A percentile compares a stretch with the other conserved stretches of the same genome.
Evolutionary conservation across 2,888 invertebrate species (phyloP).

Genomic region (Ennomos erosarius): DNA sequence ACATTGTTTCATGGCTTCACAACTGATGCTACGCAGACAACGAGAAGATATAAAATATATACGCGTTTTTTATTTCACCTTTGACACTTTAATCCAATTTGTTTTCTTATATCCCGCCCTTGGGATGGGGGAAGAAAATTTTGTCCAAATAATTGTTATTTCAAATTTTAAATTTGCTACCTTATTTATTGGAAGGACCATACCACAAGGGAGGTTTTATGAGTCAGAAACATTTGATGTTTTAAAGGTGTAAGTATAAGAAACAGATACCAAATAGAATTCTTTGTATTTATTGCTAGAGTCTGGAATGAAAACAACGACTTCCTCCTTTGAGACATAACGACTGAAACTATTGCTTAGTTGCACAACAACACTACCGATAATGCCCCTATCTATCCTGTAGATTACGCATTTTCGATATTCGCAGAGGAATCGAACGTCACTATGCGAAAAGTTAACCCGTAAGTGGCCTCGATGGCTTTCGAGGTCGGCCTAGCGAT

Average conservation of each 20-base stretch:
- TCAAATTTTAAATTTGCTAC: slow-evolving; percentile 70
- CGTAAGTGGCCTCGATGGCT: slow-evolving; percentile 67
- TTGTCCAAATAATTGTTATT: slow-evolving; percentile 80
- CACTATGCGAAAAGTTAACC: slow-evolving; percentile 64
- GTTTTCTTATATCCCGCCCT: slow-evolving; percentile 77
- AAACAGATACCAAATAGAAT: slow-evolving; percentile 2
- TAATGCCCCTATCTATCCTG: slow-evolving; percentile 39
- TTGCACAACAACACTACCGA: slow-evolving; percentile 36
- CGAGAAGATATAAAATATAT: slow-evolving; percentile 71
- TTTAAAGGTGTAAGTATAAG: slow-evolving; percentile 33
- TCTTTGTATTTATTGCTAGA: slow-evolving; percentile 13
- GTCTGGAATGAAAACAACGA: slow-evolving; percentile 27
- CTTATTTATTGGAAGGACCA: slow-evolving; percentile 50
- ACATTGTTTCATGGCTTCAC: slow-evolving; percentile 34
- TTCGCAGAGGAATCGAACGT: slow-evolving; percentile 54
- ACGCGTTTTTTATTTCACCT: slow-evolving; percentile 82
- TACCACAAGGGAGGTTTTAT: slow-evolving; percentile 44
- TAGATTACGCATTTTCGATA: slow-evolving; percentile 44
- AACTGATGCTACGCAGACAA: slow-evolving; percentile 74
- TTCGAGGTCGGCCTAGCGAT: slow-evolving; percentile 75
- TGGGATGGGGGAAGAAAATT: slow-evolving; percentile 76
- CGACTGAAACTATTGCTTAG: slow-evolving; percentile 31
- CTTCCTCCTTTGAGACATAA: slow-evolving; percentile 28
- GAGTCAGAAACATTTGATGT: slow-evolving; percentile 45
- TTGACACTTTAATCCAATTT: slow-evolving; percentile 85